These are phyloP conservation scores for Andrena haemorrhoa DNA, from an alignment of 2,888 invertebrate species.

Conservation along the genomic window DNA sequence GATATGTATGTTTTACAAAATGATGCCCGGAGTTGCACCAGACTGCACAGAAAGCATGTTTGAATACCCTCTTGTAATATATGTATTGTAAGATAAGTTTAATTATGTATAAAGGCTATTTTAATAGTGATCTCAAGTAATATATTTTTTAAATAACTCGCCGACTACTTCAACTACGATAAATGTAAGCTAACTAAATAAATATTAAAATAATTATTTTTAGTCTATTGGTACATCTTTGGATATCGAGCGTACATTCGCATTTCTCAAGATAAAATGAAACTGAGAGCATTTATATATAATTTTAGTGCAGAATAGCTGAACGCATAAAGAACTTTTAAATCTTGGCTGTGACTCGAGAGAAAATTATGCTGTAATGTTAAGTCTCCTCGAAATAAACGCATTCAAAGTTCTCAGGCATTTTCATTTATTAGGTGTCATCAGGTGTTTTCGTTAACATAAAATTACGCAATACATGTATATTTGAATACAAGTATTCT, in stretches of 20 bases:
- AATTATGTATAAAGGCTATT: constrained; percentile 45
- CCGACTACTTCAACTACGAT: neutral
- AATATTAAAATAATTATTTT: constrained; percentile 6
- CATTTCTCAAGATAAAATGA: neutral
- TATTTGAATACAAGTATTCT: neutral
- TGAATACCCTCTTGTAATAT: neutral
- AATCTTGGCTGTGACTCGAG: constrained; percentile 68
- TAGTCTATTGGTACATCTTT: neutral
- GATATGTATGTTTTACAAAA: constrained; percentile 17
- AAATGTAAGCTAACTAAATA: constrained; percentile 8
- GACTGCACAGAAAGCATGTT: constrained; percentile 19
- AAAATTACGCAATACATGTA: neutral
- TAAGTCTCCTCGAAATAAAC: constrained; percentile 44
- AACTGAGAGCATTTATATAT: neutral
- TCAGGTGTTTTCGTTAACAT: neutral
- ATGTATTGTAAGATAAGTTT: constrained; percentile 24
- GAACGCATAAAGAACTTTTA: constrained; percentile 39
- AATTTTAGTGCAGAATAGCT: constrained; percentile 17
- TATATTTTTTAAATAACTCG: constrained; percentile 20
- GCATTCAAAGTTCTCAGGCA: constrained; percentile 20
- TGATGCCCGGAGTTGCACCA: constrained; percentile 14
- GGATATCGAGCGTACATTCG: neutral
- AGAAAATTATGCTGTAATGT: constrained; percentile 49
- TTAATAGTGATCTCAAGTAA: constrained; percentile 24
- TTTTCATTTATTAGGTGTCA: neutral